phyloP scores from a whole-genome alignment of 2,113 vertebrate genomes.

The Peromyscus leucopus region DNA sequence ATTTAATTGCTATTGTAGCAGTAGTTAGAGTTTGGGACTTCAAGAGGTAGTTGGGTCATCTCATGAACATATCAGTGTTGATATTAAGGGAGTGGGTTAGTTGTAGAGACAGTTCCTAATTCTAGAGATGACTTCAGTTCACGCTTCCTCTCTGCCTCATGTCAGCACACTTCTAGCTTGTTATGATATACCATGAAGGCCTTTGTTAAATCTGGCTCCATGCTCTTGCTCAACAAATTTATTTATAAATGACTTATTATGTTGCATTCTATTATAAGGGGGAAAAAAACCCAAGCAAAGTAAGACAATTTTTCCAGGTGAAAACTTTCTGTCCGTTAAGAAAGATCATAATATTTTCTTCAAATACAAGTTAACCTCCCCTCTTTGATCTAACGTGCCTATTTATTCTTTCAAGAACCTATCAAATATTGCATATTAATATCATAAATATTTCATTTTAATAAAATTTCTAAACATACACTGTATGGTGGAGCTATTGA shows the following conservation, averaged over 20 bases:
- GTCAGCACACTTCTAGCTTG: not conserved
- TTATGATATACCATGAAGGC: not conserved
- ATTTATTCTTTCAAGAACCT: conserved; percentile 12
- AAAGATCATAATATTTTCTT: not conserved
- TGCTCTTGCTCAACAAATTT: not conserved
- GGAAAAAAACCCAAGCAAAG: not conserved
- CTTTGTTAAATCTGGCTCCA: not conserved
- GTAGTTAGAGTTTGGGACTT: not conserved
- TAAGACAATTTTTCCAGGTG: not conserved
- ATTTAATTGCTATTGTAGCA: not conserved
- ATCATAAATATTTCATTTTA: not conserved
- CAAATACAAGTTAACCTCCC: not conserved
- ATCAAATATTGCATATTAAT: not conserved
- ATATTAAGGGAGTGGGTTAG: not conserved
- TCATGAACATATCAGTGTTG: not conserved
- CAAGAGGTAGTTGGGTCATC: not conserved
- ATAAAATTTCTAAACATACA: not conserved
- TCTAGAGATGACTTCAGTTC: not conserved
- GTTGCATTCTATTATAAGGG: not conserved
- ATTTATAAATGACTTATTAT: not conserved
- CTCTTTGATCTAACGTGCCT: not conserved
- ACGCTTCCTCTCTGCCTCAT: not conserved
- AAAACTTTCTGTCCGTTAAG: not conserved
- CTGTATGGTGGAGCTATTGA: not conserved
- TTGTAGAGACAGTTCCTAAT: not conserved